Evolutionary conservation across 2,888 invertebrate genomes (phyloP).

Genomic region (Trichopoda pennipes): DNA sequence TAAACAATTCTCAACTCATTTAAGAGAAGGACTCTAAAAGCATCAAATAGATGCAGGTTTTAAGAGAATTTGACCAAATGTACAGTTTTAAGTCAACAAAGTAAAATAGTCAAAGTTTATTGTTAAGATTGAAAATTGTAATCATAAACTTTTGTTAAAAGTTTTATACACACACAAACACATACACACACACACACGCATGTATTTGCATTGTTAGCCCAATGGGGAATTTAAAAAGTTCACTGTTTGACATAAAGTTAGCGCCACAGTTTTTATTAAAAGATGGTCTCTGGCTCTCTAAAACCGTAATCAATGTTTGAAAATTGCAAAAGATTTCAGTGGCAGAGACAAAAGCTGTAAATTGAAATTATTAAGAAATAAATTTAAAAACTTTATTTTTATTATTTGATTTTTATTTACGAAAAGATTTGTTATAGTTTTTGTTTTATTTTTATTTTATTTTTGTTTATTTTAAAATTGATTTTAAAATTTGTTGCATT

Average conservation of each 20-base stretch:
- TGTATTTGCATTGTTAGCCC: no score
- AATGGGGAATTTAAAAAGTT: neutral
- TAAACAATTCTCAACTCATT: slow-evolving; percentile 9
- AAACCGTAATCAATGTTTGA: no score
- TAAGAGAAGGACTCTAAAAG: neutral
- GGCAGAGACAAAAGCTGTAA: neutral
- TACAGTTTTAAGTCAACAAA: slow-evolving; percentile 11
- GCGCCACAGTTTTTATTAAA: slow-evolving; percentile 9
- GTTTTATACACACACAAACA: neutral
- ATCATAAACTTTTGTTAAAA: slow-evolving; percentile 28
- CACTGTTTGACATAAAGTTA: slow-evolving; percentile 6
- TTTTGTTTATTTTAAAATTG: neutral
- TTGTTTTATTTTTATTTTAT: neutral
- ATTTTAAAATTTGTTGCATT: neutral
- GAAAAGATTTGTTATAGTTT: no score
- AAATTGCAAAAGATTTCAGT: no score
- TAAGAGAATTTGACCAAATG: neutral
- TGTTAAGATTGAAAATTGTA: slow-evolving; percentile 37
- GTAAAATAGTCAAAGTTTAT: slow-evolving; percentile 45
- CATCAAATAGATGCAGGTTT: neutral
- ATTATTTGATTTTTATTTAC: neutral
- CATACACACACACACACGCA: neutral
- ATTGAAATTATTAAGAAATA: neutral
- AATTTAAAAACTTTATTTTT: slow-evolving; percentile 25
- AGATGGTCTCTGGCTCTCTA: neutral